phyloP scores from a whole-genome alignment of 2,113 vertebrate species.

The Gadus chalcogrammus region DNA sequence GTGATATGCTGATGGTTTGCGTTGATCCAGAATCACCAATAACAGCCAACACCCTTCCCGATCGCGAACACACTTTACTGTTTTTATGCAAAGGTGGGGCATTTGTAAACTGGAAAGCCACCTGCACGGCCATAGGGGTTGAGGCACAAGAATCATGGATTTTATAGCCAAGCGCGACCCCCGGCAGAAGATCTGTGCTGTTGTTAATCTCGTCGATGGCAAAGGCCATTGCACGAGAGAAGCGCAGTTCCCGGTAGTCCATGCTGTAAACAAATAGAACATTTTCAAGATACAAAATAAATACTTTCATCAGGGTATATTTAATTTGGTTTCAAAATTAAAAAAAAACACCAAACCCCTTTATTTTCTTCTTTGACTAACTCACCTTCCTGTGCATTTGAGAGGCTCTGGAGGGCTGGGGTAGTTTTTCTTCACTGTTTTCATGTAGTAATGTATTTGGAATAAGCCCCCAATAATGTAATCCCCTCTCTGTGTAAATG shows the following conservation, averaged over 20 bases:
- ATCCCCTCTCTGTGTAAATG: conserved; percentile 57
- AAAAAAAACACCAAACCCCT: no score
- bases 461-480: conserved; percentile 66
- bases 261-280: conserved; percentile 38
- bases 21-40: conserved; percentile 68
- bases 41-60: conserved; percentile 44
- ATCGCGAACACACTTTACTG: conserved; percentile 22
- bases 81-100: conserved; percentile 28
- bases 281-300: background rate
- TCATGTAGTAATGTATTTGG: conserved; percentile 47
- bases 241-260: conserved; percentile 54
- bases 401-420: conserved; percentile 49
- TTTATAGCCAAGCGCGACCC: conserved; percentile 59
- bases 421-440: conserved; percentile 45
- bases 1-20: conserved; percentile 62
- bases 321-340: no score
- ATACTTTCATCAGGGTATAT: no score
- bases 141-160: conserved; percentile 66
- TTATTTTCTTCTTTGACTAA: background rate
- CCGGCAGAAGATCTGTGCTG: conserved; percentile 58
- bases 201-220: conserved; percentile 72
- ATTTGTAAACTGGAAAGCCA: conserved; percentile 58
- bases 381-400: conserved; percentile 65
- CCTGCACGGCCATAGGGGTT: conserved; percentile 39
- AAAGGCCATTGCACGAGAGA: conserved; percentile 62